Evolutionary conservation across 2,888 invertebrate species (phyloP).

Genomic region (Drosophila tanythrix): DNA sequence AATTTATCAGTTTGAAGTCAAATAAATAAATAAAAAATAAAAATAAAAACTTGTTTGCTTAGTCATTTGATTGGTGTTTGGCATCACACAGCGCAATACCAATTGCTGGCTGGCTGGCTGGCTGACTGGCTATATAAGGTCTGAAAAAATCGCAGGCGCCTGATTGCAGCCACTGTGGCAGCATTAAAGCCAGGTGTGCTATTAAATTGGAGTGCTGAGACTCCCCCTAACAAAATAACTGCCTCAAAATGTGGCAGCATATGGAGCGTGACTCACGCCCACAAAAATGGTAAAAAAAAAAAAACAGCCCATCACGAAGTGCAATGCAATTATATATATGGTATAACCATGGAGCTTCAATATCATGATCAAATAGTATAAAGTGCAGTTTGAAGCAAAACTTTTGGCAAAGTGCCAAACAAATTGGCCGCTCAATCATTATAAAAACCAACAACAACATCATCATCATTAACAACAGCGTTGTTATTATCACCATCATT

Average conservation of each 20-base stretch:
- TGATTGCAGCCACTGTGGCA: slow-evolving; percentile 32
- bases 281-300: slow-evolving; percentile 14
- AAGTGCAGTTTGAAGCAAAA: slow-evolving; percentile 41
- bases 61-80: slow-evolving; percentile 36
- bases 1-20: neutral
- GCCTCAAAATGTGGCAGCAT: slow-evolving; percentile 32
- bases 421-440: slow-evolving; percentile 48
- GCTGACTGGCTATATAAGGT: slow-evolving; percentile 31
- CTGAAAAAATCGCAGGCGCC: slow-evolving; percentile 10
- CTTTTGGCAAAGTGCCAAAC: slow-evolving; percentile 32
- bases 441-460: slow-evolving; percentile 37
- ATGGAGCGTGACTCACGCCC: slow-evolving; percentile 55
- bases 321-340: slow-evolving; percentile 16
- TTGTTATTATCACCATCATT: slow-evolving; percentile 24
- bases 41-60: slow-evolving; percentile 33
- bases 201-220: slow-evolving; percentile 8
- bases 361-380: slow-evolving; percentile 54
- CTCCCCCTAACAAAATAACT: slow-evolving; percentile 21
- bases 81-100: slow-evolving; percentile 15
- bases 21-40: too few relatives aligned
- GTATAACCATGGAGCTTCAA: slow-evolving; percentile 30
- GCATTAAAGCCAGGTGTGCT: slow-evolving; percentile 33
- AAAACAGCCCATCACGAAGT: slow-evolving; percentile 7
- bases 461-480: slow-evolving; percentile 38
- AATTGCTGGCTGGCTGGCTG: slow-evolving; percentile 18